Evolutionary conservation across 2,797 vertebrate genomes (phyloP).

Genomic region (Acrossocheilus fasciatus): DNA sequence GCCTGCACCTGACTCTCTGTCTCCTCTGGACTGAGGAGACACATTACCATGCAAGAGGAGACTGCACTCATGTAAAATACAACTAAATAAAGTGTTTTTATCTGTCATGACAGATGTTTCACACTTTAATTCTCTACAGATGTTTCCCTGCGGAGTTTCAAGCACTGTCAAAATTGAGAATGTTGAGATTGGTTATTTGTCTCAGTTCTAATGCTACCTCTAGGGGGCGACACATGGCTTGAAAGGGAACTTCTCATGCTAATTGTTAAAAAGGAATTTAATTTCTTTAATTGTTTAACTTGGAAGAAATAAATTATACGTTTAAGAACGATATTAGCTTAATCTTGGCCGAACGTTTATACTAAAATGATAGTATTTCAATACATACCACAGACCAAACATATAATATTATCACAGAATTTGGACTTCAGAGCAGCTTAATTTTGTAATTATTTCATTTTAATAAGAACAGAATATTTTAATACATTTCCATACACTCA

Average conservation of each 20-base stretch:
- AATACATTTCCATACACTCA: not conserved
- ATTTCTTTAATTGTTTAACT: not conserved
- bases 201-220: not conserved
- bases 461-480: not conserved
- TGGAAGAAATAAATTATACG: not conserved
- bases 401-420: not conserved
- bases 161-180: not conserved
- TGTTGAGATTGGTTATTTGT: not conserved
- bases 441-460: not conserved
- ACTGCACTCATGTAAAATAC: constrained; percentile 73
- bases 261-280: not conserved
- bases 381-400: not conserved
- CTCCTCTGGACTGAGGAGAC: constrained; percentile 65
- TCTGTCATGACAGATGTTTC: constrained; percentile 66
- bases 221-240: constrained; percentile 12
- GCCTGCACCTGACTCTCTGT: constrained; percentile 76
- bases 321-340: not conserved
- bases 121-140: constrained; percentile 4
- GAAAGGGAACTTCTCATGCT: not conserved
- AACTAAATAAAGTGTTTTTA: constrained; percentile 85
- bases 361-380: not conserved
- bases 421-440: not conserved
- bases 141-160: not conserved
- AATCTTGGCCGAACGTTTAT: not conserved
- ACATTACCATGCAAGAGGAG: constrained; percentile 67